Evolutionary conservation across 35 echinoderm and acorn worm species (phyloP).

Genomic region (Holothuria glaberrima): DNA sequence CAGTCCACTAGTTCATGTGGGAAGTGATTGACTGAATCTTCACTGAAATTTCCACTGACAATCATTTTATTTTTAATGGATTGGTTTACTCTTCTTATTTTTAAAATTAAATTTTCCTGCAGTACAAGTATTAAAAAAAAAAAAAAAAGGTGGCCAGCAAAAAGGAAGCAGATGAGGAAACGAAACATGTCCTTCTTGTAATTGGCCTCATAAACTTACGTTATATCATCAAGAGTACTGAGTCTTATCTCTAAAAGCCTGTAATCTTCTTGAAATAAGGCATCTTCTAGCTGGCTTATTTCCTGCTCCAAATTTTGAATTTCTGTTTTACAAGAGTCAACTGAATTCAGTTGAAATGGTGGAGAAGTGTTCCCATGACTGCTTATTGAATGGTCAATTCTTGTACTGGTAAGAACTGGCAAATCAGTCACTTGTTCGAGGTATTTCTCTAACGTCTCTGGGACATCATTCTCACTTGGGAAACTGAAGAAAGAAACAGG

Average conservation of each 20-base stretch:
- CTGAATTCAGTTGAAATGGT: neutral
- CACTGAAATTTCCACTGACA: no score
- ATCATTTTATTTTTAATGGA: no score
- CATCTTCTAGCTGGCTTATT: slow-evolving; percentile 25
- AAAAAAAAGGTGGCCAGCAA: no score
- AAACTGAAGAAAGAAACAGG: slow-evolving; percentile 13
- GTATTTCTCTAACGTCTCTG: slow-evolving; percentile 39
- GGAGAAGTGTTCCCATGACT: neutral
- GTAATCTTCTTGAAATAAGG: slow-evolving; percentile 22
- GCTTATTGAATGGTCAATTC: slow-evolving; percentile 5
- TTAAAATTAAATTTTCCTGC: no score
- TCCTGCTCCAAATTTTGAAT: slow-evolving; percentile 40
- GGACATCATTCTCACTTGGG: slow-evolving; percentile 61
- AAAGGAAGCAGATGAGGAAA: no score
- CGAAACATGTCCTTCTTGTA: no score
- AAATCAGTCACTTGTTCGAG: slow-evolving; percentile 9
- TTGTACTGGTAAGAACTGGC: slow-evolving; percentile 41
- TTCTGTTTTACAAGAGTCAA: slow-evolving; percentile 30
- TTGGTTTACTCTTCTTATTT: no score
- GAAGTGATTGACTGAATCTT: no score
- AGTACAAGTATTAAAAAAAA: no score
- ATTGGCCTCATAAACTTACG: neutral
- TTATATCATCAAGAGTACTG: slow-evolving; percentile 16
- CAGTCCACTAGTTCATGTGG: no score
- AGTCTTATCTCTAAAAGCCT: slow-evolving; percentile 16